phyloP scores from a whole-genome alignment of 2,888 invertebrate genomes.

The Lasius fuliginosus region DNA sequence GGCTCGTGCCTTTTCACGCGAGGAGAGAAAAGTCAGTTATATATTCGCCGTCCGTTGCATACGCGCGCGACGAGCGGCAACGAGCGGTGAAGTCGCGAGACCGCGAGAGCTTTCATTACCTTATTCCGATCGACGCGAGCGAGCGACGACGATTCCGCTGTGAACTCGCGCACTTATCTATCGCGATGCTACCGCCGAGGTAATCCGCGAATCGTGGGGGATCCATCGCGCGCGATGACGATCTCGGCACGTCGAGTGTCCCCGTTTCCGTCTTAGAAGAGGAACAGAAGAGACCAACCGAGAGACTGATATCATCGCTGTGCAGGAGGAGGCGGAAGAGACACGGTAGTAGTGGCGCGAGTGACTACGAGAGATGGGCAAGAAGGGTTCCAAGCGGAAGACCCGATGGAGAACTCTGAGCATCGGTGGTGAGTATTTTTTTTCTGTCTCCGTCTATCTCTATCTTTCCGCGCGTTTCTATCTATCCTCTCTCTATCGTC shows the following conservation, averaged over 20 bases:
- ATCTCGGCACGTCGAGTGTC: conserved; percentile 52
- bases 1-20: conserved; percentile 52
- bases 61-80: not conserved
- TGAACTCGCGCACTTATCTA: not conserved
- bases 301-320: conserved; percentile 48
- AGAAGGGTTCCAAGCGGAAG: conserved; percentile 88
- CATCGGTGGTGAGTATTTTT: conserved; percentile 87
- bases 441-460: not conserved
- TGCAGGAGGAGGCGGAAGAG: conserved; percentile 60
- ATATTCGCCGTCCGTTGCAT: too few relatives aligned
- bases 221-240: conserved; percentile 64
- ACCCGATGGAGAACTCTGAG: conserved; percentile 89
- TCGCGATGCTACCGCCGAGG: conserved; percentile 69
- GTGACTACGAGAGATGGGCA: conserved; percentile 87
- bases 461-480: not conserved
- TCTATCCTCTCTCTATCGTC: not conserved
- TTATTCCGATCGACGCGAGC: not conserved
- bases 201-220: conserved; percentile 59
- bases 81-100: conserved; percentile 46
- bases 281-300: conserved; percentile 27
- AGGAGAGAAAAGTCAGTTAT: conserved; percentile 20
- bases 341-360: conserved; percentile 41
- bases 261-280: conserved; percentile 61
- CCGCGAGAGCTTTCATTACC: too few relatives aligned
- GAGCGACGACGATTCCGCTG: conserved; percentile 41